A percentile compares a stretch with the other conserved stretches of the same genome.
Evolutionary conservation across 1,140 invertebrate genomes (phyloP).

Genomic region (Mya arenaria): DNA sequence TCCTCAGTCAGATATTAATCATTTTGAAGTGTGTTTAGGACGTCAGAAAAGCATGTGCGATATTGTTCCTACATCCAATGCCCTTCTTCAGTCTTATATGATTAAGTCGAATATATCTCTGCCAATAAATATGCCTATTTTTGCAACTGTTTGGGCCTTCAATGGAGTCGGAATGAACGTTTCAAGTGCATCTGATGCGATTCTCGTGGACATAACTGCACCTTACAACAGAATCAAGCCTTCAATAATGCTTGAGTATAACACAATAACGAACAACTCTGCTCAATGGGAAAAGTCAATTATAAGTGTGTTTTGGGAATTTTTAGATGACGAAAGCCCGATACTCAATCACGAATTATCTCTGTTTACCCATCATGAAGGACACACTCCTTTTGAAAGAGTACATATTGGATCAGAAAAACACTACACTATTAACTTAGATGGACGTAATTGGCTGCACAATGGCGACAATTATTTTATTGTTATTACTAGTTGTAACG

Average conservation of each 20-base stretch:
- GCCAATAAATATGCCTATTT: too few relatives aligned
- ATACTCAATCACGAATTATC: constrained; percentile 52
- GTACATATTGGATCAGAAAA: constrained; percentile 24
- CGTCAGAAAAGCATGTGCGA: too few relatives aligned
- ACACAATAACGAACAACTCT: background rate
- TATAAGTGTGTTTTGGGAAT: constrained; percentile 59
- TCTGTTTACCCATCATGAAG: constrained; percentile 53
- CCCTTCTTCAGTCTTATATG: too few relatives aligned
- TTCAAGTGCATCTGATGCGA: constrained; percentile 41
- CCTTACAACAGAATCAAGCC: too few relatives aligned
- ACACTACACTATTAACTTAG: constrained; percentile 2
- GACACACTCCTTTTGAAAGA: constrained; percentile 32
- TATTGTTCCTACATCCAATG: too few relatives aligned
- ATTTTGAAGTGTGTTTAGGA: too few relatives aligned
- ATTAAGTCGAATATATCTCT: too few relatives aligned
- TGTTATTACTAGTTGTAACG: constrained; percentile 64
- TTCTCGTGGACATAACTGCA: constrained; percentile 56
- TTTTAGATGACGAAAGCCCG: constrained; percentile 64
- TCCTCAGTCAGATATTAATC: too few relatives aligned
- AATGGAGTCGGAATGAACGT: constrained; percentile 46
- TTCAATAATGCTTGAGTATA: background rate
- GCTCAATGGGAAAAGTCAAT: constrained; percentile 58
- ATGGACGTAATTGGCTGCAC: constrained; percentile 28
- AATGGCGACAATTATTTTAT: constrained; percentile 60
- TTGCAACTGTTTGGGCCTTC: too few relatives aligned